Base-by-base conservation (phyloP, 2,888 invertebrate species). In the Trichopoda pennipes region DNA sequence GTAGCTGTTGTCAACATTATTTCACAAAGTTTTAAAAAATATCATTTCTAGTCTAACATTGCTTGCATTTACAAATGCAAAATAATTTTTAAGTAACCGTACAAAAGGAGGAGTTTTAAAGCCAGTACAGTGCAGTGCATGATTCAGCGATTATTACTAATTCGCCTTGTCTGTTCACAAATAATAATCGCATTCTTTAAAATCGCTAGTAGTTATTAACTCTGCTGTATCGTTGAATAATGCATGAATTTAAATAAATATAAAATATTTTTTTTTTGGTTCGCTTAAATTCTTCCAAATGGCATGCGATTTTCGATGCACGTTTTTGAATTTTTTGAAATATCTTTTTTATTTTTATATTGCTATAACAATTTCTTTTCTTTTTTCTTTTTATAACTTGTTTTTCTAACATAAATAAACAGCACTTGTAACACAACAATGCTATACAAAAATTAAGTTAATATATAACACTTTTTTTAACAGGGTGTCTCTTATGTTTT, bases 231-330 rank as follows among this genome's bases (percentile, higher is more conserved):
- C 14, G 63, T 42, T n/a, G 58, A 17, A 32, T 35, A 79, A 60
- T 72, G 78, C 78, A 72, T 79, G 78, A 7, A 47, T 47, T 28
- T 79, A 7, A 35, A 35, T 7, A 35, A 35, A n/a, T n/a, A n/a
- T n/a, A 10, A 35, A 35, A 35, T 8, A 28, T 28, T 28, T 28
- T 28, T 28, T 4, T 28, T 28, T 28, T 28, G 23, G 4, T 35
- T 35, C 10, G 35, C 35, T 35, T 35, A 32, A 32, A 32, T 8
- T 32, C 32, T 19, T 38, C n/a, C 19, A 64, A 64, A 66, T 44
- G 58, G 78, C 72, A 72, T 60, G 72, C 58, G n/a, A 19, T 79
- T 60, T 32, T 16, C 42, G 10, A 53, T 78, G 78, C 78, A 72
- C 78, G 72, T 12, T 38, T 38, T 12, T 38, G n/a, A 38, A 38